Evolutionary conservation across 2,888 invertebrate genomes (phyloP), one percentile per base, ranked within the genome.

Genomic region (Parnassius smintheus): DNA sequence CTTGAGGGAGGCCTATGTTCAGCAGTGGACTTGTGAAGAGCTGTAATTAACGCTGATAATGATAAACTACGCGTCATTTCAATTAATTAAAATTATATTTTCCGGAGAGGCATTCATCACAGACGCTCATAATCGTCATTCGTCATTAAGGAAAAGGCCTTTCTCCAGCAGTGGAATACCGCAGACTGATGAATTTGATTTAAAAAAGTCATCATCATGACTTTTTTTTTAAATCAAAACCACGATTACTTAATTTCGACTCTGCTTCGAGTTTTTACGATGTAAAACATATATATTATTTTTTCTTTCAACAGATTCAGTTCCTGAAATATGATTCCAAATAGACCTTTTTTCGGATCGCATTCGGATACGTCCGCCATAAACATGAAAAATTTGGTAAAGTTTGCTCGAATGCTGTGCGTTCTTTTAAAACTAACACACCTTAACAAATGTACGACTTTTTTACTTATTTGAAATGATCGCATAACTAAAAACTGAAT

Each of bases 281-380:
- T 49, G 13, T 49, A 9, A 13, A 18, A 49, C 44, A 44, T 8
- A 13, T 49, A 44, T 8, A 13, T 49, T 9, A 9, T 56, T 45
- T 69, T 72, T 65, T 70, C 65, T 70, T 74, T 72, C 69, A 66
- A 74, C 84, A 84, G 84, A 80, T 75, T 52, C 9, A 44, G 13
- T 25, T 50, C 56, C 48, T n/a, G 56, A 42, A 54, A 71, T 72
- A 89, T 88, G 87, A 77, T 76, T 66, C 69, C 76, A 4, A 72
- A 62, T 56, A 77, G 82, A 45, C 88, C 88, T 1, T 75, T 92
- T 64, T 93, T 93, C 66, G 86, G 92, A 66, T 94, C 94, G 22
- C 92, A 94, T 68, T 94, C 94, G 68, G 95, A 95, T 85, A 94
- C 95, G 4, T 94, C 94, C 3, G 91, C 93, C 63, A 89, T 94